Percentiles rank a stretch among this genome's conserved stretches.
Conservation (phyloP, 1,140 invertebrate genomes). For the Helicoverpa armigera region DNA sequence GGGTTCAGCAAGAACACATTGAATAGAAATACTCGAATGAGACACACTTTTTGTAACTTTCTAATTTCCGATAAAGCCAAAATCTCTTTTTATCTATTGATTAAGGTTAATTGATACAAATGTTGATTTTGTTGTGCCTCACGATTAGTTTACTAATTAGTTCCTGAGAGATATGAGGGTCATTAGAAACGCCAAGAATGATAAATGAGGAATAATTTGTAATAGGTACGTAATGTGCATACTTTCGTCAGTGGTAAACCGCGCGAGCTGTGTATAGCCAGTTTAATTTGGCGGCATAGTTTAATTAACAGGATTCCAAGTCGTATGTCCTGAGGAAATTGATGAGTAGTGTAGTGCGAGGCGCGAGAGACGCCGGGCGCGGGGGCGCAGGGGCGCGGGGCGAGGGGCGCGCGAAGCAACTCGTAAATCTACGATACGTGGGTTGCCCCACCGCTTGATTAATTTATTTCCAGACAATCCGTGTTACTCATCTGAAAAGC, state of each 20-base stretch:
- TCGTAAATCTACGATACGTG: constrained; percentile 77
- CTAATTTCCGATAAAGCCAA: constrained; percentile 22
- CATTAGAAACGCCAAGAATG: background rate
- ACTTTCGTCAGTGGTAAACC: constrained; percentile 35
- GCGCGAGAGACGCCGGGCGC: constrained; percentile 17
- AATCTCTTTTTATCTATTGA: constrained; percentile 3
- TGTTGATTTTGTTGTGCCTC: background rate
- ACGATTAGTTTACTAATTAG: background rate
- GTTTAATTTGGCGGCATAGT: constrained; percentile 82
- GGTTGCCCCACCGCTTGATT: constrained; percentile 71
- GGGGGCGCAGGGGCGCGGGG: constrained; percentile 44
- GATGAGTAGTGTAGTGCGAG: constrained; percentile 77
- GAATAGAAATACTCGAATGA: background rate
- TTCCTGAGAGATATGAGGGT: background rate
- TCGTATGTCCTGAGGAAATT: constrained; percentile 80
- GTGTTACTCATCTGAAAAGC: constrained; percentile 65
- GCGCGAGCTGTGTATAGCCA: constrained; percentile 41
- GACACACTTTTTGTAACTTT: background rate
- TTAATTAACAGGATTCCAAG: constrained; percentile 83
- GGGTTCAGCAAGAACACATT: background rate
- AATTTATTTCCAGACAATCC: constrained; percentile 71
- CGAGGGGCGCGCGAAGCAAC: constrained; percentile 36
- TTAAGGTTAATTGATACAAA: background rate
- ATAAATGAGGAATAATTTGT: constrained; percentile 1
- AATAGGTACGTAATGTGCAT: constrained; percentile 16